phyloP scores from a whole-genome alignment of 92 coral and sea anemone species.

The Epizoanthus stellaris region DNA sequence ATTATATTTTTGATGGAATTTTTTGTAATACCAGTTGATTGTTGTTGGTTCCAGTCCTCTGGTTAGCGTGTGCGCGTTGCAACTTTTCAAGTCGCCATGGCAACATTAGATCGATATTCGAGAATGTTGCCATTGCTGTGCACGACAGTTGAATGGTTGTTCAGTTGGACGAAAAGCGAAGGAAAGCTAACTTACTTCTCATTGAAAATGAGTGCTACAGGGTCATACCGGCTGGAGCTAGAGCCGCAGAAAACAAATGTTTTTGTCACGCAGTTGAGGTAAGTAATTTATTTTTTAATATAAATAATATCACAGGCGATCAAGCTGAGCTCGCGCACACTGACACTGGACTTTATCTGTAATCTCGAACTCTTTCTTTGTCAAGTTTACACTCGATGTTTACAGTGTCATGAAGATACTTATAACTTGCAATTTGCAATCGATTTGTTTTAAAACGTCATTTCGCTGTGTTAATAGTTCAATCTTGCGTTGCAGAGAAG shows the following conservation, averaged over 20 bases:
- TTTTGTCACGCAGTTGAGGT: slow-evolving; percentile 96
- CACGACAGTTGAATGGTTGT: slow-evolving; percentile 66
- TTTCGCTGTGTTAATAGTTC: neutral
- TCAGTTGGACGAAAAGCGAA: neutral
- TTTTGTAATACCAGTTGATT: neutral
- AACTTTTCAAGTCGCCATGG: slow-evolving; percentile 52
- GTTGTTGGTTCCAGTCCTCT: slow-evolving; percentile 37
- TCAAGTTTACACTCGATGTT: neutral
- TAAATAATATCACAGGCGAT: neutral
- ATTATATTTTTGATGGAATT: too few species aligned
- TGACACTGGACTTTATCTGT: neutral
- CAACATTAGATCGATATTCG: slow-evolving; percentile 43
- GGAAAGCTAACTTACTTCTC: neutral
- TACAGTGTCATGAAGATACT: neutral
- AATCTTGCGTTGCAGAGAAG: slow-evolving; percentile 67
- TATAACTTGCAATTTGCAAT: neutral
- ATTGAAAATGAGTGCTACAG: slow-evolving; percentile 18
- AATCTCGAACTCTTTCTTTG: neutral
- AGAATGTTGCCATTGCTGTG: slow-evolving; percentile 50
- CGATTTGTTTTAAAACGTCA: neutral
- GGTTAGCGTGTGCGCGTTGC: neutral
- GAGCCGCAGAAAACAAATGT: slow-evolving; percentile 88
- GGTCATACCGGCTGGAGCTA: slow-evolving; percentile 72
- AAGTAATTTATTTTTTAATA: neutral
- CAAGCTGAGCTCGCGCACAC: neutral